Conservation (phyloP, 2,888 invertebrate genomes). For the Cylindroiulus punctatus region DNA sequence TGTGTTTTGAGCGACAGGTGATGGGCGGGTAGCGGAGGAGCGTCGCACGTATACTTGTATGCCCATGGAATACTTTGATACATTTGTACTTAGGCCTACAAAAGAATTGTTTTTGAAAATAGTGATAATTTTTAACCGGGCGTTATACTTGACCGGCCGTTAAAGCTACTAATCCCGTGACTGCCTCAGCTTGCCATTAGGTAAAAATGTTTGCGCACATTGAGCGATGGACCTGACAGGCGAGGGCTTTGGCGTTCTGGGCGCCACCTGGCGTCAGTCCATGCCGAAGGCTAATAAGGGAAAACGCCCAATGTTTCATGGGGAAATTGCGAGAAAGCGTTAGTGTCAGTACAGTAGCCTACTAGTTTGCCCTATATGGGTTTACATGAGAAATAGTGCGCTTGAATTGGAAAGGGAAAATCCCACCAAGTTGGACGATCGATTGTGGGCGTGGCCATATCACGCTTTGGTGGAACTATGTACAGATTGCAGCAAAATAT, state of each 20-base stretch:
- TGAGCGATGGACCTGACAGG: not conserved
- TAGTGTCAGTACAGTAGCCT: not conserved
- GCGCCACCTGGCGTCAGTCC: too few relatives aligned
- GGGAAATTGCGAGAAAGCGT: too few relatives aligned
- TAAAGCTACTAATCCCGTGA: not conserved
- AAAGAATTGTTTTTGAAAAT: not conserved
- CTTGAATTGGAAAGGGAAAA: not conserved
- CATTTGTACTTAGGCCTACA: slow-evolving; percentile 32
- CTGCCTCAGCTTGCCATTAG: not conserved
- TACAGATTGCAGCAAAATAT: too few relatives aligned
- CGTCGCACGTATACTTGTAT: not conserved
- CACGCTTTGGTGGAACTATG: not conserved
- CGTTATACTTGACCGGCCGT: not conserved
- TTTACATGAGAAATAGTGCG: not conserved
- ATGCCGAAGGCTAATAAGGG: not conserved
- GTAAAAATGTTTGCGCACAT: not conserved
- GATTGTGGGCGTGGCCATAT: not conserved
- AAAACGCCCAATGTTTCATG: not conserved
- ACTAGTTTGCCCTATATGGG: not conserved
- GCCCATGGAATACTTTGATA: slow-evolving; percentile 27
- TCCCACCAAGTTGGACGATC: not conserved
- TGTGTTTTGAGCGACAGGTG: too few relatives aligned
- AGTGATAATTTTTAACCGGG: not conserved
- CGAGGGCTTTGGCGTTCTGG: too few relatives aligned
- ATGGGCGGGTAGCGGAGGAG: not conserved